Conservation (phyloP, 1,140 invertebrate species). For the Drepana arcuata region DNA sequence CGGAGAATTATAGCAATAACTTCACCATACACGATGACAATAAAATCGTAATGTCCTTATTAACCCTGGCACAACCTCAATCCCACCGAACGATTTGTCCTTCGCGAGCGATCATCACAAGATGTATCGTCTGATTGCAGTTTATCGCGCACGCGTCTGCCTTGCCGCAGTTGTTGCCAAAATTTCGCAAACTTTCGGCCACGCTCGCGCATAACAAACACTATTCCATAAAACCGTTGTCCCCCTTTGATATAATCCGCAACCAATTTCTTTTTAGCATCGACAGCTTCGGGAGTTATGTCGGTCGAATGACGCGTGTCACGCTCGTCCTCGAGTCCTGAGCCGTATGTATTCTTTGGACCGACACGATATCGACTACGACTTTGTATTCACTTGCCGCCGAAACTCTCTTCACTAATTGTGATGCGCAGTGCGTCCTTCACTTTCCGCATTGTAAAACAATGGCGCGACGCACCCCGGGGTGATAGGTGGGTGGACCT, state of each 20-base stretch:
- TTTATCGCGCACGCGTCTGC: constrained; percentile 15
- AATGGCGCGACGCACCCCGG: constrained; percentile 43
- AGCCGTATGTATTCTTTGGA: constrained; percentile 30
- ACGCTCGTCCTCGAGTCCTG: constrained; percentile 37
- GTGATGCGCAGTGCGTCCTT: constrained; percentile 45
- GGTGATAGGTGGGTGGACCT: constrained; percentile 34
- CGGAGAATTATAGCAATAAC: no score
- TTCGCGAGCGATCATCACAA: constrained; percentile 39
- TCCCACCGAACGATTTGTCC: constrained; percentile 32
- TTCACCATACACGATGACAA: no score
- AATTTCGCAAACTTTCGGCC: constrained; percentile 48
- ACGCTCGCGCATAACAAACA: constrained; percentile 42
- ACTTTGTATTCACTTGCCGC: constrained; percentile 54
- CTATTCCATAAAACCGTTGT: constrained; percentile 21
- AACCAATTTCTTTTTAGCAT: constrained; percentile 26
- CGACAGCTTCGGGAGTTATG: constrained; percentile 19
- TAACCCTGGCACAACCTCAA: constrained; percentile 26
- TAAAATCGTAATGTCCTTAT: constrained; percentile 23
- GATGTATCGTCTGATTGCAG: constrained; percentile 35
- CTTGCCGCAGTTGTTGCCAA: constrained; percentile 43
- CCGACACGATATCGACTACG: constrained; percentile 27
- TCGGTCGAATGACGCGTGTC: constrained; percentile 18
- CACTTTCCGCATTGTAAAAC: constrained; percentile 55
- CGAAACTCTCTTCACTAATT: constrained; percentile 66
- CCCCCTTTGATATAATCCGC: constrained; percentile 25